phyloP scores from a whole-genome alignment of 2,888 invertebrate genomes.

The Acanthococcus lagerstroemiae region DNA sequence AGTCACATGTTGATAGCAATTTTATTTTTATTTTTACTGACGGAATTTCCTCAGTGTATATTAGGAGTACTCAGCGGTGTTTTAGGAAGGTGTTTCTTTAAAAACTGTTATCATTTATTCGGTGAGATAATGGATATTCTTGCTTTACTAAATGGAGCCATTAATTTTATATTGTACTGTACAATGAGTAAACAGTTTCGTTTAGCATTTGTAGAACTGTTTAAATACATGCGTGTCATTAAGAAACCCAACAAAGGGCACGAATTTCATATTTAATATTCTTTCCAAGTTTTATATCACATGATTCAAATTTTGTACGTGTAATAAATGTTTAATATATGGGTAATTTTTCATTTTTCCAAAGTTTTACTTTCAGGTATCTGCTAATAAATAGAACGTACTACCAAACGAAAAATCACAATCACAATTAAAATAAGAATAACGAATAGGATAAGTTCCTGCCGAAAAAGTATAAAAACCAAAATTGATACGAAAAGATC shows the following conservation, averaged over 20 bases:
- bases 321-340: neutral
- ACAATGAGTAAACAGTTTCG: constrained; percentile 90
- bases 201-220: constrained; percentile 61
- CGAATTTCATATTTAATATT: constrained; percentile 24
- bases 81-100: constrained; percentile 60
- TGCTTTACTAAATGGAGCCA: constrained; percentile 80
- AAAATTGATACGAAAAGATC: neutral
- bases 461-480: neutral
- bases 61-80: constrained; percentile 54
- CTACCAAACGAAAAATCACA: neutral
- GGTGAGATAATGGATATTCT: constrained; percentile 83
- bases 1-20: constrained; percentile 83
- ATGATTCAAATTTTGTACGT: neutral
- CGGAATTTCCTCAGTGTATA: constrained; percentile 72
- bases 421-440: neutral
- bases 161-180: constrained; percentile 88
- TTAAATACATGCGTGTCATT: constrained; percentile 39
- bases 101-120: constrained; percentile 65
- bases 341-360: neutral
- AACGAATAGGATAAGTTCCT: neutral
- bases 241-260: neutral
- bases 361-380: neutral
- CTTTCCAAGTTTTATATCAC: neutral
- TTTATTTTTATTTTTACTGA: constrained; percentile 70
- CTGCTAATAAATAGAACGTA: neutral